Percentiles rank a stretch among this genome's conserved stretches.
Conservation (phyloP, 2,888 invertebrate species). For the Archips xylosteana region DNA sequence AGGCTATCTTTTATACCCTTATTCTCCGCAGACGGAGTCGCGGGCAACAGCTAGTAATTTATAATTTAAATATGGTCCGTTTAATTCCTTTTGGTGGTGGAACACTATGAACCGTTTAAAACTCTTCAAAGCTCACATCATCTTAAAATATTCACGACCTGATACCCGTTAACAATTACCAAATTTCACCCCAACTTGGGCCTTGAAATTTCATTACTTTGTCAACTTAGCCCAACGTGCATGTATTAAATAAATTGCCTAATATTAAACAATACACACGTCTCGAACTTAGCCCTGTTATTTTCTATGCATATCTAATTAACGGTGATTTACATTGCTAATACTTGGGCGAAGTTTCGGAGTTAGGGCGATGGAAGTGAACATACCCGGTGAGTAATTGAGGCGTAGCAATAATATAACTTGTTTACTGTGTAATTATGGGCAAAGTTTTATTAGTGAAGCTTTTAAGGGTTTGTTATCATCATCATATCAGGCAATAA, state of each 20-base stretch:
- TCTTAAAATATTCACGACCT: slow-evolving; percentile 4
- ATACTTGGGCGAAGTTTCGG: slow-evolving; percentile 56
- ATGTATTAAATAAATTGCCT: slow-evolving; percentile 40
- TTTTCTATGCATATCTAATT: slow-evolving; percentile 77
- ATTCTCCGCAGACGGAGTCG: too few relatives aligned
- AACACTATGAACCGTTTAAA: neutral
- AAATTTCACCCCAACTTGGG: slow-evolving; percentile 14
- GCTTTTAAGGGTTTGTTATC: too few relatives aligned
- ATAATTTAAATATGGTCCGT: too few relatives aligned
- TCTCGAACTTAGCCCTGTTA: slow-evolving; percentile 53
- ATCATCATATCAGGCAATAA: too few relatives aligned
- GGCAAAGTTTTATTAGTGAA: neutral
- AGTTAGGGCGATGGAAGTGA: slow-evolving; percentile 51
- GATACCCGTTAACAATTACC: slow-evolving; percentile 14
- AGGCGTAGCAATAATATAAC: neutral
- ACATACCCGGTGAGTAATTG: neutral
- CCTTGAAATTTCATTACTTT: slow-evolving; percentile 33
- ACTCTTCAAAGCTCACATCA: neutral
- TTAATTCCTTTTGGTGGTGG: too few relatives aligned
- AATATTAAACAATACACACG: slow-evolving; percentile 52
- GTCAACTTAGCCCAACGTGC: slow-evolving; percentile 21
- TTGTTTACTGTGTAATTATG: neutral
- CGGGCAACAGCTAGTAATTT: too few relatives aligned
- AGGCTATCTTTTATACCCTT: too few relatives aligned
- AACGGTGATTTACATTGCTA: slow-evolving; percentile 73